Evolutionary conservation across 2,113 vertebrate genomes (phyloP).

Genomic region (Salvator merianae): DNA sequence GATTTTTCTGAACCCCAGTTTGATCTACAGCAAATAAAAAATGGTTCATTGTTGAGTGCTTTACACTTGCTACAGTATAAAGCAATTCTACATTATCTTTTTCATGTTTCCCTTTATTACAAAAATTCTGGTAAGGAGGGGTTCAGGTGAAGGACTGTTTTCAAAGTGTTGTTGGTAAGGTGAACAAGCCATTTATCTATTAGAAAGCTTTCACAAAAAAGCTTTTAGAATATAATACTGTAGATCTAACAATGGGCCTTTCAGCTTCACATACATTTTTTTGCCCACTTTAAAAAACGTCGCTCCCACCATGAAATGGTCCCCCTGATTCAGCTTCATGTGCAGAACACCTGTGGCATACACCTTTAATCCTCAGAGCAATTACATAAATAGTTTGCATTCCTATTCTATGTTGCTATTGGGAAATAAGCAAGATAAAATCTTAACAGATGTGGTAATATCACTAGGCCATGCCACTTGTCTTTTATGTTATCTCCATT

Average conservation of each 20-base stretch:
- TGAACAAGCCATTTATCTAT: no score
- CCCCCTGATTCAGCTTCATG: neutral
- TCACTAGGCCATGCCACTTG: neutral
- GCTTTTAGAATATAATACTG: neutral
- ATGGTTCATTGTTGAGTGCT: no score
- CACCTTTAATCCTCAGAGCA: slow-evolving; percentile 9
- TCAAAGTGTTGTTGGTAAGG: no score
- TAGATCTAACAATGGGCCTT: neutral
- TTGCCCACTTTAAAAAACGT: neutral
- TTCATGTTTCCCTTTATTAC: no score
- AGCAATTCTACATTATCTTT: no score
- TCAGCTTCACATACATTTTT: neutral
- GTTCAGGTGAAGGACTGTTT: no score
- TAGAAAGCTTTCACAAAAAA: neutral
- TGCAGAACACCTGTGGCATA: slow-evolving; percentile 21
- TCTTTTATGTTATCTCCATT: neutral
- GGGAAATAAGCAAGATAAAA: neutral
- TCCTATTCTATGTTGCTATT: neutral
- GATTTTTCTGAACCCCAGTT: no score
- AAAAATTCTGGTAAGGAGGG: no score
- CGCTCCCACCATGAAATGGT: neutral
- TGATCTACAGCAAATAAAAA: no score
- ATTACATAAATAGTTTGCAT: slow-evolving; percentile 8
- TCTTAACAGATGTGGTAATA: slow-evolving; percentile 6
- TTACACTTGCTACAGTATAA: no score